Evolutionary conservation across 2,888 invertebrate genomes (phyloP), one percentile per base, ranked within the genome.

Genomic region (Leucania comma): DNA sequence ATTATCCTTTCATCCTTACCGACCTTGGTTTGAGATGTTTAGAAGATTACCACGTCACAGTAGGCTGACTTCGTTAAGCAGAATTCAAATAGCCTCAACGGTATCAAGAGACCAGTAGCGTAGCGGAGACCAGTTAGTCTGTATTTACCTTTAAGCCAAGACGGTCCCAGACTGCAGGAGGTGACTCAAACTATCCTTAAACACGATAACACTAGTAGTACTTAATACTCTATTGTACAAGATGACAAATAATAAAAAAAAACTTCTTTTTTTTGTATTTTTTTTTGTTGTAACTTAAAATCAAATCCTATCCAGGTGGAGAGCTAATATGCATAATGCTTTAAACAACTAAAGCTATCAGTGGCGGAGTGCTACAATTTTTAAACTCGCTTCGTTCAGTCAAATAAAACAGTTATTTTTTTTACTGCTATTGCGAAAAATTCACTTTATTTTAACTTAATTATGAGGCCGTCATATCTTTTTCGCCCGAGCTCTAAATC

Each of bases 21-120:
- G 32, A 48, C 46, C 46, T n/a, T 57, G 32, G 54, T 24, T 35
- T 46, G 42, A 68, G 26, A 42, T 50, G 38, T 26, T 57, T 10
- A 46, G 63, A 59, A 61, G 53, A 54, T 71, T 54, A 58, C 53
- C 26, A 14, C 35, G 46, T 54, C 61, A 60, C 69, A 48, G 60
- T 53, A 22, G 57, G 42, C 50, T 46, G 65, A 65, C 32, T 6
- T 75, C 64, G 53, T 71, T 76, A 65, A 53, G 17, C 58, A 50
- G 17, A 59, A 59, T 62, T 46, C 46, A 57, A 61, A 69, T 42
- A 54, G 32, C 71, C 76, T 57, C 77, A 26, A 56, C 14, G 78
- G 66, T 42, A 56, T 42, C 46, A 35, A 17, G 22, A 32, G 9
- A 24, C 22, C 51, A 51, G 53, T 53, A 26, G 53, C 53, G 26